Conservation (phyloP, 2,797 vertebrate species). For the Acanthiza pusilla region DNA sequence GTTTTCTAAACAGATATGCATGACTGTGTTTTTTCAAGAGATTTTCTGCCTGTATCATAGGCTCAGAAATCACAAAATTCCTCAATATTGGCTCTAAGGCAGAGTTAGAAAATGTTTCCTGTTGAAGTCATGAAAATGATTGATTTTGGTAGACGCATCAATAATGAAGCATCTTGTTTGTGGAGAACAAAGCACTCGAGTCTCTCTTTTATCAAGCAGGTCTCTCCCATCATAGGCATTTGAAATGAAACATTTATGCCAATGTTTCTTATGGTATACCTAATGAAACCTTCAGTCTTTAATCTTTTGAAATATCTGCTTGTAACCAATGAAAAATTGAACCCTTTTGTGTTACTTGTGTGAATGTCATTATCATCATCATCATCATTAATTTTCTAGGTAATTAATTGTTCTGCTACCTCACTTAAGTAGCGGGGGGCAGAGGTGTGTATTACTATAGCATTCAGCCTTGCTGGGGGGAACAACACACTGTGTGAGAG, state of each 20-base stretch:
- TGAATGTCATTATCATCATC: neutral
- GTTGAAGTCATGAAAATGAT: neutral
- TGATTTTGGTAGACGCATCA: neutral
- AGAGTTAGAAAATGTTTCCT: neutral
- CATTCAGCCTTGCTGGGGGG: neutral
- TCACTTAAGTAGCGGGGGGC: neutral
- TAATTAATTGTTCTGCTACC: neutral
- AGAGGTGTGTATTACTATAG: neutral
- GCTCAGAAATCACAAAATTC: neutral
- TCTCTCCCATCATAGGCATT: neutral
- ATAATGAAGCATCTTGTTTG: neutral
- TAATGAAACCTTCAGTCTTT: neutral
- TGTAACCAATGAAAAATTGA: neutral
- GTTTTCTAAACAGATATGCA: neutral
- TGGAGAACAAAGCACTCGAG: neutral
- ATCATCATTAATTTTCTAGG: neutral
- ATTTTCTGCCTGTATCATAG: neutral
- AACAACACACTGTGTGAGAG: neutral
- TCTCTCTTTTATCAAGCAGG: neutral
- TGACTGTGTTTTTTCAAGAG: neutral
- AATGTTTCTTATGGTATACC: neutral
- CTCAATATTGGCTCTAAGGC: neutral
- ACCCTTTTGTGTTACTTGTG: neutral
- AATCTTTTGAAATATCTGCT: neutral
- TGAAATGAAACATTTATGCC: neutral